Evolutionary conservation across 2,797 vertebrate genomes (phyloP), one percentile per base, ranked within the genome.

Genomic region (Sebastes steindachneri): DNA sequence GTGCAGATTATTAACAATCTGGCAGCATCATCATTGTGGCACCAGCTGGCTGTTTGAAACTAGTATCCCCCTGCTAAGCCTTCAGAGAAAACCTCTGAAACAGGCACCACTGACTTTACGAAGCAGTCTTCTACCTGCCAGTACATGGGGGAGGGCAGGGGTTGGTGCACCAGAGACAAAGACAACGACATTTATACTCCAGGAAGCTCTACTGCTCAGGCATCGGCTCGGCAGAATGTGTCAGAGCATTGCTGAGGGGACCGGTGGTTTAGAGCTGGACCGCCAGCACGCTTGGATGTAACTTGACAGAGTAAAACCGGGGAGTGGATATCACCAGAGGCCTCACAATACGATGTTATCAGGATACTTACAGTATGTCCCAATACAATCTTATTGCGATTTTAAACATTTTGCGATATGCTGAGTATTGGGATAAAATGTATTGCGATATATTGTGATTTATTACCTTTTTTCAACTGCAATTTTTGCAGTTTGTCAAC

Each of bases 21-120:
- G 78, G 75, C 79, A 79, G 65, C 59, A 77, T 67, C 63, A 77
- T 67, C 74, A 64, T 60, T 70, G 45, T 77, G 31, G 74, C 72
- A 75, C 60, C 73, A 85, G 84, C 74, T 88, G 85, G 83, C 78
- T 80, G 45, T 85, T 87, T 86, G 77, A 77, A 83, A 85, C 77
- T 54, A 73, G 37, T 74, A 79, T 31, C 54, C 69, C 85, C 66
- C 69, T 77, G 74, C 62, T 54, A 73, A 86, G 59, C 23, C 84
- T 70, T 74, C 45, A 73, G 69, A 77, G 82, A 75, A 79, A 81
- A 73, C 70, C 63, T 75, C 68, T 82, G 55, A 78, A 83, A 82
- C 66, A 74, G n/a, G 31, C 68, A 73, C 26, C 66, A 58, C 29
- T 37, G 62, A 64, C 53, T 73, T 65, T 69, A 79, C 51, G 29